phyloP scores from a whole-genome alignment of 2,113 vertebrate genomes.

The Laticauda colubrina region DNA sequence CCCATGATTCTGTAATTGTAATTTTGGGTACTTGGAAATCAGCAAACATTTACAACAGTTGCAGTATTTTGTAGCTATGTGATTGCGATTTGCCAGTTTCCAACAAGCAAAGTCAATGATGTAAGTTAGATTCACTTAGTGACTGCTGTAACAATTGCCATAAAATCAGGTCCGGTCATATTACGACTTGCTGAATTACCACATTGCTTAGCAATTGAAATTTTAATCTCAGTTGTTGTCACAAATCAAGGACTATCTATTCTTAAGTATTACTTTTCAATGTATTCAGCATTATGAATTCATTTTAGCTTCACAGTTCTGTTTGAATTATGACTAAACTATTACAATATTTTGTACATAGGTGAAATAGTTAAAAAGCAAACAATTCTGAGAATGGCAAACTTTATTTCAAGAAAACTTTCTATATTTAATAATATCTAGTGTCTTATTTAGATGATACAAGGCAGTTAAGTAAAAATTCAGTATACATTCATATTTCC shows the following conservation, averaged over 20 bases:
- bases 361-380: slow-evolving; percentile 68
- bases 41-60: not conserved
- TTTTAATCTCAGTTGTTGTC: not conserved
- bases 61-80: not conserved
- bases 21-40: not conserved
- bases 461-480: slow-evolving; percentile 27
- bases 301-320: not conserved
- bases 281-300: not conserved
- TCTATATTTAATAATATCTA: slow-evolving; percentile 41
- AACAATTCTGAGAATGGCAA: slow-evolving; percentile 58
- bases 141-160: not conserved
- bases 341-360: slow-evolving; percentile 55
- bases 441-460: slow-evolving; percentile 26
- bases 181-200: not conserved
- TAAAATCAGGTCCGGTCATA: not conserved
- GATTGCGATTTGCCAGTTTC: not conserved
- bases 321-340: slow-evolving; percentile 11
- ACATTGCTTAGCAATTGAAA: not conserved
- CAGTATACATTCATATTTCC: slow-evolving; percentile 20
- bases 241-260: not conserved
- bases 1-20: too few species aligned
- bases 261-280: not conserved
- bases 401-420: slow-evolving; percentile 52
- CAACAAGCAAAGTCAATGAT: not conserved
- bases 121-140: not conserved